Percentiles rank a stretch among this genome's conserved stretches.
phyloP scores from a whole-genome alignment of 2,113 vertebrate genomes.

The Odontophorus gujanensis region DNA sequence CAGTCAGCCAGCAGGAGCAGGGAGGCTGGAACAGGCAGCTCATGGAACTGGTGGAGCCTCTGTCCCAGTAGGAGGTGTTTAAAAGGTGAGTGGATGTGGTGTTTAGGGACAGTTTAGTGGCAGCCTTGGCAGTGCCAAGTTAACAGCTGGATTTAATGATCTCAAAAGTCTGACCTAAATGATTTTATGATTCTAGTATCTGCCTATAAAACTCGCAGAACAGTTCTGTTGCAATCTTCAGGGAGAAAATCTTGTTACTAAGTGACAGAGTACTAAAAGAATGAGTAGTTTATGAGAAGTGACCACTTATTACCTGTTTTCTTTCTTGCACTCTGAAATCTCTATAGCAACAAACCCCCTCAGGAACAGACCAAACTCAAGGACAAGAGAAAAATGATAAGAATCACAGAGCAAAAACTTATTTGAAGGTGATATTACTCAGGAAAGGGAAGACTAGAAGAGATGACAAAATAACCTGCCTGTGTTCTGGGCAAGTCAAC shows the following conservation, averaged over 20 bases:
- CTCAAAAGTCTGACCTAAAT: background rate
- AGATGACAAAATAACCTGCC: background rate
- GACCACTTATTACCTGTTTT: background rate
- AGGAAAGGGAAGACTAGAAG: background rate
- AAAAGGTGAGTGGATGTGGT: background rate
- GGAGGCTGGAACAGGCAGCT: background rate
- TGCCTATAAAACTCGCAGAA: background rate
- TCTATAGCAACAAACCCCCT: background rate
- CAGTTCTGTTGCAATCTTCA: background rate
- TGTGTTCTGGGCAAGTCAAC: background rate
- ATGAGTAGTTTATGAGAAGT: background rate
- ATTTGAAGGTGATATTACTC: background rate
- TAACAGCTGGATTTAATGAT: background rate
- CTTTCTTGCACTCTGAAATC: background rate
- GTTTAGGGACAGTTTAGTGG: background rate
- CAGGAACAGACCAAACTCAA: background rate
- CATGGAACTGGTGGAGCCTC: background rate
- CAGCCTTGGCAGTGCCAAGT: background rate
- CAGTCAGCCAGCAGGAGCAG: background rate
- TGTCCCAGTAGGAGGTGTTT: background rate
- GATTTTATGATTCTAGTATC: background rate
- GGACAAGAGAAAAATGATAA: background rate
- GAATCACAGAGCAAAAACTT: background rate
- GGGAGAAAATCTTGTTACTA: background rate
- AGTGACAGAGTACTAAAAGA: background rate